Percentiles rank a stretch among this genome's conserved stretches.
Conservation (phyloP, 2,888 invertebrate genomes). For the Leucoptera coffeella region DNA sequence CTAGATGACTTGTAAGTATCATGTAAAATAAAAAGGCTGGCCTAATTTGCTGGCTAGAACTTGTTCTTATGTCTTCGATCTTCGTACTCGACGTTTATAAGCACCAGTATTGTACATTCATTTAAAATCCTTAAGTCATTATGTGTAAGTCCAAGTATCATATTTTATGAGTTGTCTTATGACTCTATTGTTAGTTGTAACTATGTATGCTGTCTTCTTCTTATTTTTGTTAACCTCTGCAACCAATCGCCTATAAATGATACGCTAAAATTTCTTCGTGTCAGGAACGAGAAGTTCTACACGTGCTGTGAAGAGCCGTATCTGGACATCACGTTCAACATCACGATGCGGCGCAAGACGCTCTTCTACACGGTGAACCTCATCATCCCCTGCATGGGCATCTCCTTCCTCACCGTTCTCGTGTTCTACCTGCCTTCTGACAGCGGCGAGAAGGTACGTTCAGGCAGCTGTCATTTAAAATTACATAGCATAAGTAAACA, state of each 20-base stretch:
- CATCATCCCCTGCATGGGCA: slow-evolving; percentile 95
- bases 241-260: not conserved
- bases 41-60: not conserved
- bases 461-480: no score
- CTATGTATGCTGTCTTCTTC: no score
- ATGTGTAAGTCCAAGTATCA: no score
- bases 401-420: slow-evolving; percentile 92
- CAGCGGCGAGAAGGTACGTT: slow-evolving; percentile 97
- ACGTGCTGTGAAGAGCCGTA: slow-evolving; percentile 97
- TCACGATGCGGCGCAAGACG: slow-evolving; percentile 93
- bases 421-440: slow-evolving; percentile 97
- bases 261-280: slow-evolving; percentile 10
- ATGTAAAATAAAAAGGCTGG: not conserved
- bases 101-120: no score
- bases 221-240: slow-evolving; percentile 1
- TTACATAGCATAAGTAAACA: no score
- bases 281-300: slow-evolving; percentile 87
- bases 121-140: no score
- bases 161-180: no score
- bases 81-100: no score
- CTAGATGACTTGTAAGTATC: no score
- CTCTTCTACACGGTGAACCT: slow-evolving; percentile 96
- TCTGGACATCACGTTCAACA: slow-evolving; percentile 94
- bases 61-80: no score
- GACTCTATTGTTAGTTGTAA: no score